phyloP scores from a whole-genome alignment of 2,888 invertebrate species.

The Baronia brevicornis region DNA sequence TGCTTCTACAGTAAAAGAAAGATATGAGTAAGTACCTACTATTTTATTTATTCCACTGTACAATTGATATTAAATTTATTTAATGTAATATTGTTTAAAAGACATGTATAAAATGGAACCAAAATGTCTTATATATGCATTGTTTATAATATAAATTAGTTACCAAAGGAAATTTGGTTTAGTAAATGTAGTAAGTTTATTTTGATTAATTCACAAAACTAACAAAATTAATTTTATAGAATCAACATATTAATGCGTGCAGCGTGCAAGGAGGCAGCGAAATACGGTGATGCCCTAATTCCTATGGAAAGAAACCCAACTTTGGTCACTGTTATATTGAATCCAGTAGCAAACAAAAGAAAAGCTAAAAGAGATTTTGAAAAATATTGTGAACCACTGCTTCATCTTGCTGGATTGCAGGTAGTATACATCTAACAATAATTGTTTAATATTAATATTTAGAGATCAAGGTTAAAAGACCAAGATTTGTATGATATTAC shows the following conservation, averaged over 20 bases:
- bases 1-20: constrained; percentile 79
- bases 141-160: no score
- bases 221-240: constrained; percentile 56
- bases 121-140: no score
- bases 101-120: no score
- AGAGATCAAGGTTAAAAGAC: no score
- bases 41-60: constrained; percentile 4
- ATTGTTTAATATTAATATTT: no score
- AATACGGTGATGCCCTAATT: constrained; percentile 80
- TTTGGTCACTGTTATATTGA: constrained; percentile 89
- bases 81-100: neutral
- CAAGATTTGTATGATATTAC: no score
- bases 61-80: neutral
- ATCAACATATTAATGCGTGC: constrained; percentile 84
- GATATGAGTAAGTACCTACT: constrained; percentile 80
- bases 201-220: constrained; percentile 4
- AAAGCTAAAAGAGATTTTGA: constrained; percentile 82
- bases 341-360: constrained; percentile 92
- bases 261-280: constrained; percentile 85
- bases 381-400: constrained; percentile 92
- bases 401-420: constrained; percentile 89
- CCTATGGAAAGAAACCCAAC: constrained; percentile 78
- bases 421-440: constrained; percentile 1
- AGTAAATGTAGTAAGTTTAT: neutral
- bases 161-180: no score